These are phyloP conservation scores for Cataglyphis albicans DNA, from an alignment of 2,888 invertebrate genomes.

Conservation along the genomic window DNA sequence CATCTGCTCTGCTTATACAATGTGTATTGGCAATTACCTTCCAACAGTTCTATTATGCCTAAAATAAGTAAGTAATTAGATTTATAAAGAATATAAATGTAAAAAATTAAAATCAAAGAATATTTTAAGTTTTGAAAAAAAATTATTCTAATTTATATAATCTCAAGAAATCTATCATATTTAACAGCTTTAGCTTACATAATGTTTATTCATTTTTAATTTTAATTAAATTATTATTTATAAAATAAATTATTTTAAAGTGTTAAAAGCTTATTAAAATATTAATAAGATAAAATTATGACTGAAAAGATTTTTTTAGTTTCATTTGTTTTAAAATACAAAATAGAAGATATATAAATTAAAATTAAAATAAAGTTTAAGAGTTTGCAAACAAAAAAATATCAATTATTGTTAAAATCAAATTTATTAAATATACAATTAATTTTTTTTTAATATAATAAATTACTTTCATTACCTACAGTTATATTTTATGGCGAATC, in stretches of 20 bases:
- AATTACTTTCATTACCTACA: constrained; percentile 58
- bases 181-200: neutral
- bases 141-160: neutral
- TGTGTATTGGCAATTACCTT: constrained; percentile 88
- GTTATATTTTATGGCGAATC: constrained; percentile 82
- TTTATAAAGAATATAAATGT: neutral
- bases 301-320: neutral
- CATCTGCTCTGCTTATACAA: constrained; percentile 89
- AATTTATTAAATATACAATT: neutral
- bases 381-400: neutral
- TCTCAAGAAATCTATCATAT: neutral
- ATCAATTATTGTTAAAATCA: neutral
- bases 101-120: neutral
- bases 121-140: neutral
- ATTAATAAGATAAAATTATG: neutral
- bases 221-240: neutral
- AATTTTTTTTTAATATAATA: neutral
- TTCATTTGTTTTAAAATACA: neutral
- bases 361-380: neutral
- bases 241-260: neutral
- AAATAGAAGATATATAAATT: neutral
- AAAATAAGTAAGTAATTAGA: constrained; percentile 86
- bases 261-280: neutral
- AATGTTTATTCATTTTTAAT: neutral
- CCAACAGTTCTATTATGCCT: constrained; percentile 88